Conservation (phyloP, 1,140 invertebrate genomes). For the Cotesia typhae region DNA sequence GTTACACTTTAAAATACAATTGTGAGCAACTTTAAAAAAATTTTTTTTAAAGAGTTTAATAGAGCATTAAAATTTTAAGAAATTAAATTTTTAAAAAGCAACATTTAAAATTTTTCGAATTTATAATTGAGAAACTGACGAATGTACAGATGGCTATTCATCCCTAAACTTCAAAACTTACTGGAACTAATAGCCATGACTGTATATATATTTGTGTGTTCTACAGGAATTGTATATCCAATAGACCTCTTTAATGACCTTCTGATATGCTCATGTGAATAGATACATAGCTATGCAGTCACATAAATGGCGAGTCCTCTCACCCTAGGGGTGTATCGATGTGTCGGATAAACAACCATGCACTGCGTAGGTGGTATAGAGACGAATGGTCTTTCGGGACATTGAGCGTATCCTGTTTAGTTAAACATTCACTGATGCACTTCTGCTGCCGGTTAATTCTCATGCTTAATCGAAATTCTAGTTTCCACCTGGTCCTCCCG, state of each 20-base stretch:
- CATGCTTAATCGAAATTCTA: constrained; percentile 13
- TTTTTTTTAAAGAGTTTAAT: too few species aligned
- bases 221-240: neutral
- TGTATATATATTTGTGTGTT: neutral
- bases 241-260: neutral
- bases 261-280: constrained; percentile 15
- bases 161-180: too few species aligned
- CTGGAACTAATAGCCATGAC: too few species aligned
- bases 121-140: too few species aligned
- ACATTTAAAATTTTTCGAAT: too few species aligned
- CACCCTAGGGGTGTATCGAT: constrained; percentile 25
- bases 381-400: constrained; percentile 61
- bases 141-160: too few species aligned
- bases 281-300: neutral
- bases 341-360: constrained; percentile 33
- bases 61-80: too few species aligned
- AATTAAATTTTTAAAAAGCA: too few species aligned
- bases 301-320: constrained; percentile 16
- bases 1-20: too few species aligned
- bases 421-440: constrained; percentile 52
- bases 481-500: neutral
- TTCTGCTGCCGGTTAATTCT: constrained; percentile 35
- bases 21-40: too few species aligned
- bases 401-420: constrained; percentile 57
- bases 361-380: constrained; percentile 45